phyloP scores from a whole-genome alignment of 2,797 vertebrate species.

The Acipenser ruthenus region DNA sequence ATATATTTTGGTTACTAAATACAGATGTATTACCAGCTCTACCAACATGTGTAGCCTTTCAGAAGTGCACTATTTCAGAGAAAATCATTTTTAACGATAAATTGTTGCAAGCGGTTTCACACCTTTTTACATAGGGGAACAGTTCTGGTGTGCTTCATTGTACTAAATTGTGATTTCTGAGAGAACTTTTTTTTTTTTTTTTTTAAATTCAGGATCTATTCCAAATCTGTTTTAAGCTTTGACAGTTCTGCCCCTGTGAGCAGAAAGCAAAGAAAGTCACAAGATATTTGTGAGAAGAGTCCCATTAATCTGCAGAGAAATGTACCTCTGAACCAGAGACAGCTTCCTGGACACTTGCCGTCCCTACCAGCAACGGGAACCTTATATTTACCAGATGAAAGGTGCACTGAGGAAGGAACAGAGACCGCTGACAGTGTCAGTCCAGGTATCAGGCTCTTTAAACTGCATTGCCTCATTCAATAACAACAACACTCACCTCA shows the following conservation, averaged over 20 bases:
- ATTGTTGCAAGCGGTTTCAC: not conserved
- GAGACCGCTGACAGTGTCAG: not conserved
- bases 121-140: too few species aligned
- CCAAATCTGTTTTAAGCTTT: constrained; percentile 32
- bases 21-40: constrained; percentile 17
- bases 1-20: constrained; percentile 12
- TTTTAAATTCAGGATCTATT: constrained; percentile 6
- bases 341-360: not conserved
- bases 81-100: constrained; percentile 6
- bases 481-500: too few species aligned
- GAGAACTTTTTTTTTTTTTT: not conserved
- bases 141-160: not conserved
- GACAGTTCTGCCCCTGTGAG: constrained; percentile 37
- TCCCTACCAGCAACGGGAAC: not conserved
- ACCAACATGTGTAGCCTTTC: not conserved
- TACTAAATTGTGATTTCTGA: not conserved
- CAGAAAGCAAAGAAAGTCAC: constrained; percentile 19
- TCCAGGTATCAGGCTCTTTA: constrained; percentile 8
- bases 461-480: too few species aligned
- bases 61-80: constrained; percentile 6
- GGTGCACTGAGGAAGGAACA: not conserved
- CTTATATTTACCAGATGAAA: not conserved
- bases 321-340: not conserved
- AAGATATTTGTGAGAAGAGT: constrained; percentile 13
- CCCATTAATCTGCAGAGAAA: too few species aligned